Evolutionary conservation across 2,797 vertebrate species (phyloP), one percentile per base, ranked within the genome.

Genomic region (Mormyrus hasselquistii): DNA sequence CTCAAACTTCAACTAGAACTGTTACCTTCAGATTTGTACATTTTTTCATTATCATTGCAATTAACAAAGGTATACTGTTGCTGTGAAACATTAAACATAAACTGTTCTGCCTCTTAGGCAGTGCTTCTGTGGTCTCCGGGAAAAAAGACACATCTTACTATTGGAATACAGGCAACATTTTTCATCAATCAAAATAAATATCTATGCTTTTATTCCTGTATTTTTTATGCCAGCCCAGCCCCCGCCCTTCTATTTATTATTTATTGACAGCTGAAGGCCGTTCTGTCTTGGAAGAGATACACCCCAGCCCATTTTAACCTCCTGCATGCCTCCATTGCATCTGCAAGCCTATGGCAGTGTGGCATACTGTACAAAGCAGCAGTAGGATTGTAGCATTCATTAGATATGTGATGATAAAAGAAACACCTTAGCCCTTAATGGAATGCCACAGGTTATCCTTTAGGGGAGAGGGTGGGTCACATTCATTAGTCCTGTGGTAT

Each of bases 131-230:
- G 34, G 8, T 19, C 12, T 14, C 1, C 25, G 25, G 25, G 25
- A 29, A 29, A 1, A 55, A 76, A 55, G 4, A 57, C 41, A 22
- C 34, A 47, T 1, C 50, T 25, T 57, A 92, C 91, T 90, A 90
- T 88, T 91, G 90, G 90, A 92, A 91, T 62, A 89, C 89, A 93
- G 93, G 94, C 94, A 92, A 91, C 29, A 91, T 94, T 95, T 96
- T 94, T 94, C 93, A 95, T 94, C 91, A 92, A 94, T 94, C 91
- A 91, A 92, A 93, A 91, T 88, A 92, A 94, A 95, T 69, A 34
- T 93, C 92, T 93, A 95, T 50, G 95, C 93, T 93, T 90, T 93
- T 79, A 44, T 94, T 34, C 94, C 95, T 95, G 96, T 94, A 92
- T 92, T 91, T 92, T 49, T 90, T 94, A 34, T 16, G 50, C 38